Percentiles rank a stretch among this genome's conserved stretches.
Conservation (phyloP, 1,140 invertebrate genomes). For the Lycorma delicatula region DNA sequence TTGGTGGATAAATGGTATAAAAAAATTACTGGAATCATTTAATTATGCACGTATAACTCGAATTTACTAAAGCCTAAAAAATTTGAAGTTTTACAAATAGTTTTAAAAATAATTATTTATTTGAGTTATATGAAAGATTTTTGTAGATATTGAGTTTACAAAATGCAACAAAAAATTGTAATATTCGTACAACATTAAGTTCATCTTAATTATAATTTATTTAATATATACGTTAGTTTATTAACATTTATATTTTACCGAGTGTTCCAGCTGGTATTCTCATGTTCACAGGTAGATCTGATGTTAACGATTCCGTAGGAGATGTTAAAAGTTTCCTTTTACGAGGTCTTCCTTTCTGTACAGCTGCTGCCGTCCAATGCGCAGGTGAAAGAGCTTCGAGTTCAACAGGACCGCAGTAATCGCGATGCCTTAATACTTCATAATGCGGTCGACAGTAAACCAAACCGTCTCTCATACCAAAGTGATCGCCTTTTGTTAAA, state of each 20-base stretch:
- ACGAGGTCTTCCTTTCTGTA: constrained; percentile 72
- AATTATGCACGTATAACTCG: too few species aligned
- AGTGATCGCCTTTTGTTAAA: constrained; percentile 77
- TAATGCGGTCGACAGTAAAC: constrained; percentile 52
- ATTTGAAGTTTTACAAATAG: too few species aligned
- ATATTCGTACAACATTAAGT: too few species aligned
- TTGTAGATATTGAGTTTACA: too few species aligned
- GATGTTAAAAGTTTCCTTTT: constrained; percentile 60
- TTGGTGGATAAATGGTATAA: too few species aligned
- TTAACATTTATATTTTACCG: constrained; percentile 43
- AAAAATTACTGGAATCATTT: too few species aligned
- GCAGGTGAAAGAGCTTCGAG: constrained; percentile 45
- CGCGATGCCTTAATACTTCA: constrained; percentile 43
- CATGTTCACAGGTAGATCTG: constrained; percentile 51
- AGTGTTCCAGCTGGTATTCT: constrained; percentile 57
- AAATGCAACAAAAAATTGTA: too few species aligned
- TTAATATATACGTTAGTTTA: too few species aligned
- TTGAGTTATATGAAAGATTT: too few species aligned
- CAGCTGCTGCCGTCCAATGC: constrained; percentile 43
- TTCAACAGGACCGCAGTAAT: constrained; percentile 28
- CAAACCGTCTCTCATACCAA: constrained; percentile 57
- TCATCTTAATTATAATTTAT: too few species aligned
- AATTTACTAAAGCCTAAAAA: too few species aligned
- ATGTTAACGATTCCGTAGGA: constrained; percentile 38
- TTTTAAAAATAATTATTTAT: too few species aligned